Conservation (phyloP, 2,888 invertebrate genomes). For the Pachycephus smyrnensis region DNA sequence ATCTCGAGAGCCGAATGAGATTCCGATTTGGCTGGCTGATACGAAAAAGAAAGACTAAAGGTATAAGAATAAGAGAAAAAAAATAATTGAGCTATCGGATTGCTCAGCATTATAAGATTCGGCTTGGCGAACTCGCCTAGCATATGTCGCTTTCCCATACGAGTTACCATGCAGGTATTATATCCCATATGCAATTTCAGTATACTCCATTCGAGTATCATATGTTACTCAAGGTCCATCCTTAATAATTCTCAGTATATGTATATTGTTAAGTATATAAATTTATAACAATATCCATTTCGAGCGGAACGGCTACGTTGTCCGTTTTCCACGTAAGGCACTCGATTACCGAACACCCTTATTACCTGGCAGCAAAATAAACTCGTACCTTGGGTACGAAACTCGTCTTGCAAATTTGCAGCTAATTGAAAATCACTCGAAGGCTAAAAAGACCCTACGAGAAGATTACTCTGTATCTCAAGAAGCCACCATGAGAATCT, state of each 20-base stretch:
- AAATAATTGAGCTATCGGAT: not conserved
- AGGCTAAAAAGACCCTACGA: not conserved
- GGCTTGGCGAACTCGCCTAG: not conserved
- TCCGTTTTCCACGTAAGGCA: slow-evolving; percentile 31
- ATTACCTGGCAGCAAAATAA: slow-evolving; percentile 38
- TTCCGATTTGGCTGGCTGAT: slow-evolving; percentile 23
- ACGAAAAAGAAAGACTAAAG: not conserved
- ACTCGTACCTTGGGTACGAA: slow-evolving; percentile 21
- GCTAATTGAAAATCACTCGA: slow-evolving; percentile 53
- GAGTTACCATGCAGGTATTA: not conserved
- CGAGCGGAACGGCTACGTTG: slow-evolving; percentile 45
- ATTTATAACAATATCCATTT: not conserved
- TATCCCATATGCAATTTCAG: not conserved
- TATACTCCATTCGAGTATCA: not conserved
- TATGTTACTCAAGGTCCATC: not conserved
- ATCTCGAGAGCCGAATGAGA: slow-evolving; percentile 25
- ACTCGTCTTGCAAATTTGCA: slow-evolving; percentile 57
- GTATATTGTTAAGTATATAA: not conserved
- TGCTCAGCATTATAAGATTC: not conserved
- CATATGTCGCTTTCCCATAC: not conserved
- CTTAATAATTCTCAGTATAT: not conserved
- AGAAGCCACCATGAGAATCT: not conserved
- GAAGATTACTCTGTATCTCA: not conserved
- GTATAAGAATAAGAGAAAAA: not conserved
- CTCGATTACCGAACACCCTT: slow-evolving; percentile 54